phyloP scores from a whole-genome alignment of 1,140 invertebrate genomes.

The Camponotus pennsylvanicus region DNA sequence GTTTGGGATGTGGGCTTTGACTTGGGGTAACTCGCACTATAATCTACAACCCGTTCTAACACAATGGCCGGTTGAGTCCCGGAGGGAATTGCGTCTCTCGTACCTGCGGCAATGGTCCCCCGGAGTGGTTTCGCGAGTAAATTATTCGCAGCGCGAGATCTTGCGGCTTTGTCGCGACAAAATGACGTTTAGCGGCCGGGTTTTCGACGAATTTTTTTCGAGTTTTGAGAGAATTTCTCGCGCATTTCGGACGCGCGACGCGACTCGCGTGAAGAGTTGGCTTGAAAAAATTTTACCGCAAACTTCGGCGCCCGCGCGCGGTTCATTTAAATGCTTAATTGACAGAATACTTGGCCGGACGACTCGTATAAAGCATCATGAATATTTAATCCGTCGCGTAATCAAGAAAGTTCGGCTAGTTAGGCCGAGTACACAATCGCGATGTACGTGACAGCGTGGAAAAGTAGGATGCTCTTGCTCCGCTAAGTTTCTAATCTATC shows the following conservation, averaged over 20 bases:
- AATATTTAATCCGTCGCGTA: constrained; percentile 62
- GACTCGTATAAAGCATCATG: constrained; percentile 61
- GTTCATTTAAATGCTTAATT: constrained; percentile 61
- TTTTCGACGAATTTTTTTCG: constrained; percentile 15
- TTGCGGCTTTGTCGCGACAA: constrained; percentile 39
- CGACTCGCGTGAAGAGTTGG: constrained; percentile 4
- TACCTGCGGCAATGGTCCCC: constrained; percentile 58
- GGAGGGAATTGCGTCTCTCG: constrained; percentile 61
- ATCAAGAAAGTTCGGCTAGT: constrained; percentile 63
- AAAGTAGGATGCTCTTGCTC: constrained; percentile 40
- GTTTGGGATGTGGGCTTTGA: constrained; percentile 63
- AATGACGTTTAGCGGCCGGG: constrained; percentile 42
- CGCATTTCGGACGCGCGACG: constrained; percentile 1
- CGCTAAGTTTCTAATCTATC: constrained; percentile 43
- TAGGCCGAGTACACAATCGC: constrained; percentile 62
- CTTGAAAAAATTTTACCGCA: constrained; percentile 23
- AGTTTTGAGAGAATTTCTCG: not conserved
- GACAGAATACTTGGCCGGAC: constrained; percentile 46
- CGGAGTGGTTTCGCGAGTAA: constrained; percentile 59
- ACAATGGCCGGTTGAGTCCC: constrained; percentile 57
- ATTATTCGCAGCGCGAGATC: constrained; percentile 60
- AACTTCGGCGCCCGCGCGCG: constrained; percentile 25
- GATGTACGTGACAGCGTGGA: constrained; percentile 55
- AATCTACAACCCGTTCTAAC: constrained; percentile 61
- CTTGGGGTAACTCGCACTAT: constrained; percentile 63